phyloP scores from a whole-genome alignment of 2,888 invertebrate species.

The Sipha maydis region DNA sequence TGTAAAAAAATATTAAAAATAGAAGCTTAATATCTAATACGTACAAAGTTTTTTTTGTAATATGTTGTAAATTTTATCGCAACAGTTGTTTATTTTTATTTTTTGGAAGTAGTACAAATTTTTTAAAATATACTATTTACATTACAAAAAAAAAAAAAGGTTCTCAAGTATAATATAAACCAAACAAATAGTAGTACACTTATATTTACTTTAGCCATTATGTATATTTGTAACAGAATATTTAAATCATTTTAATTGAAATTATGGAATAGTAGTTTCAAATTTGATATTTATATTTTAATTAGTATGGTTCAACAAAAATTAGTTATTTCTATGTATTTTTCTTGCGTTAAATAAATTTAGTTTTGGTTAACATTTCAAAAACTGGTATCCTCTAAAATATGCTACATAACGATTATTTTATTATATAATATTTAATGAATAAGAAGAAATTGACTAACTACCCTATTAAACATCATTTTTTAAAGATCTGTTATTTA shows the following conservation, averaged over 20 bases:
- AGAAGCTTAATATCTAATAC: slow-evolving; percentile 51
- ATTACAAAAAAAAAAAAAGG: not conserved
- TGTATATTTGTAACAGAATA: slow-evolving; percentile 3
- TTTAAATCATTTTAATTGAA: not conserved
- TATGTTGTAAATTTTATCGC: slow-evolving; percentile 25
- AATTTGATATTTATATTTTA: no score
- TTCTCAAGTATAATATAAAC: slow-evolving; percentile 11
- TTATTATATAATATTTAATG: no score
- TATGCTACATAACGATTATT: no score
- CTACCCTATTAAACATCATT: not conserved
- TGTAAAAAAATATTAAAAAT: slow-evolving; percentile 50
- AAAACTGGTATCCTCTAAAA: not conserved
- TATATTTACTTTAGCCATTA: slow-evolving; percentile 13
- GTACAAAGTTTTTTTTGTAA: slow-evolving; percentile 42
- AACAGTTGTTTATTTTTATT: slow-evolving; percentile 25
- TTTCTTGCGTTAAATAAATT: not conserved
- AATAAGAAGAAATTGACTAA: not conserved
- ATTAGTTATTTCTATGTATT: not conserved
- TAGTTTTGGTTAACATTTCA: not conserved
- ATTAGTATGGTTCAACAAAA: not conserved
- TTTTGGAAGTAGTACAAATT: slow-evolving; percentile 12
- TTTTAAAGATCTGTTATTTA: not conserved
- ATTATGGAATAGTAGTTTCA: not conserved
- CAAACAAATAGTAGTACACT: not conserved
- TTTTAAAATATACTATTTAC: slow-evolving; percentile 16